Percentiles rank a stretch among this genome's conserved stretches.
These are phyloP conservation scores for Oncopodura yosiiana DNA, from an alignment of 1,140 invertebrate species.

Conservation along the genomic window DNA sequence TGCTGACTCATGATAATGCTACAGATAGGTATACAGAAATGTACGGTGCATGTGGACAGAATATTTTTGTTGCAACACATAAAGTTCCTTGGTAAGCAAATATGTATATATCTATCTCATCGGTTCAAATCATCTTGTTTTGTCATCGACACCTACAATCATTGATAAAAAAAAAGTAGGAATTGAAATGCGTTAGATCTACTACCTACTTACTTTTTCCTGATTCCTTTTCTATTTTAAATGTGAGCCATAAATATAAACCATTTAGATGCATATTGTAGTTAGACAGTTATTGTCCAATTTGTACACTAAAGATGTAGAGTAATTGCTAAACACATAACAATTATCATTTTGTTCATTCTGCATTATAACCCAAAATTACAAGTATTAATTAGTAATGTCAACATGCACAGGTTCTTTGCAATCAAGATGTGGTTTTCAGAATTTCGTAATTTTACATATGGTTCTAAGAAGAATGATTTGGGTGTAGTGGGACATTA, in stretches of 20 bases:
- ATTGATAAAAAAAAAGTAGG: background rate
- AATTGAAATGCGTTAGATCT: conserved; percentile 1
- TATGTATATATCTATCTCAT: too few relatives aligned
- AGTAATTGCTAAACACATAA: too few relatives aligned
- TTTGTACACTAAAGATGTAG: too few relatives aligned
- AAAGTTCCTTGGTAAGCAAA: conserved; percentile 63
- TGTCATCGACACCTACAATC: background rate
- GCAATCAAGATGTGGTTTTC: conserved; percentile 68
- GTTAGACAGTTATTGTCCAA: too few relatives aligned
- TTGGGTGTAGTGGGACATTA: conserved; percentile 63
- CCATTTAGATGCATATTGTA: too few relatives aligned
- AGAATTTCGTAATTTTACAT: conserved; percentile 64
- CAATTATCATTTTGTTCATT: too few relatives aligned
- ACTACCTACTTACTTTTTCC: too few relatives aligned
- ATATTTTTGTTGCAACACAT: conserved; percentile 68
- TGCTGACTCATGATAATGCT: conserved; percentile 58
- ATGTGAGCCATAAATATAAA: too few relatives aligned
- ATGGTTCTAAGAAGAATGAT: conserved; percentile 51
- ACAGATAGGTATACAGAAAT: conserved; percentile 54
- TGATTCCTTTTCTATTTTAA: too few relatives aligned
- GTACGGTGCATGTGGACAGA: conserved; percentile 67
- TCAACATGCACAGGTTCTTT: conserved; percentile 55
- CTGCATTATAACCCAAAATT: too few relatives aligned
- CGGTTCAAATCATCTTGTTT: too few relatives aligned
- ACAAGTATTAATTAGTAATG: background rate